Conservation (phyloP, 2,888 invertebrate species). For the Troilus luridus region DNA sequence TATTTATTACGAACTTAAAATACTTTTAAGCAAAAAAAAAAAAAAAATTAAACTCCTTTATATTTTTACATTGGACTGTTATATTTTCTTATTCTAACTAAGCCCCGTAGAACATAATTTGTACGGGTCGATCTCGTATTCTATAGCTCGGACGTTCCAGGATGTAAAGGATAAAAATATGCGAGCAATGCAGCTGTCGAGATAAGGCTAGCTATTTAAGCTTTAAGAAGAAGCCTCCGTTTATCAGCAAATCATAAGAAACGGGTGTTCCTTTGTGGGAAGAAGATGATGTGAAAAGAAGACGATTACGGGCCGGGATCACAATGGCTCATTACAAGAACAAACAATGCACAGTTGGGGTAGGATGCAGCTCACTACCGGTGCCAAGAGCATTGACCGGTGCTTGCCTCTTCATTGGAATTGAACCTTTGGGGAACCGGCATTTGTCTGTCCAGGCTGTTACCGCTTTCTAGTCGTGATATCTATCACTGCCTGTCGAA, state of each 20-base stretch:
- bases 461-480: slow-evolving; percentile 17
- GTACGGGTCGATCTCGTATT: background rate
- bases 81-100: background rate
- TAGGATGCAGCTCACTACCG: slow-evolving; percentile 47
- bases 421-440: background rate
- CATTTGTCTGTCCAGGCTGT: background rate
- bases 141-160: background rate
- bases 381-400: slow-evolving; percentile 24
- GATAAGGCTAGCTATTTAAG: slow-evolving; percentile 18
- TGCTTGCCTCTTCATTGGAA: background rate
- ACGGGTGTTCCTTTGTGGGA: slow-evolving; percentile 48
- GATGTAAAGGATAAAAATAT: slow-evolving; percentile 23
- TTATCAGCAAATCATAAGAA: slow-evolving; percentile 49
- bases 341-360: slow-evolving; percentile 40
- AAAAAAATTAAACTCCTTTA: too few species aligned
- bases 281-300: background rate
- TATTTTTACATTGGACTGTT: too few species aligned
- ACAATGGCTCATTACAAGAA: slow-evolving; percentile 46
- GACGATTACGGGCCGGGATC: slow-evolving; percentile 21
- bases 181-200: slow-evolving; percentile 1
- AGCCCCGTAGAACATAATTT: background rate
- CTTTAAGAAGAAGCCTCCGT: slow-evolving; percentile 38
- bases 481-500: background rate
- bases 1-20: too few species aligned
- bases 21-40: too few species aligned